Conservation (phyloP, 2,797 vertebrate species). For the Ptychadena robeensis region DNA sequence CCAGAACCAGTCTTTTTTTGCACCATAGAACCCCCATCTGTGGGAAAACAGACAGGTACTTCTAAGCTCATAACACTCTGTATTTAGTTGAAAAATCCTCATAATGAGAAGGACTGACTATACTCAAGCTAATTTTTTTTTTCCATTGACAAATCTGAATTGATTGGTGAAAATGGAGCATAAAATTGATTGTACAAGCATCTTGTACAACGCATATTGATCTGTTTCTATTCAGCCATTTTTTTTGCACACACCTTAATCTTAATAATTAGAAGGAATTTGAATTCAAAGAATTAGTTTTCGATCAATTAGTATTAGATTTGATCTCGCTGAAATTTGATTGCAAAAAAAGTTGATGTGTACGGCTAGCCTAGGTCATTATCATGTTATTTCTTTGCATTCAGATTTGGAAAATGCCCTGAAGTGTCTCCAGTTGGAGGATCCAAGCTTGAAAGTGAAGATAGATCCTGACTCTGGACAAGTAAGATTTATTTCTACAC, state of each 20-base stretch:
- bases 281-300: too few relatives aligned
- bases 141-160: not conserved
- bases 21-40: slow-evolving; percentile 91
- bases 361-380: too few relatives aligned
- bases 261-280: too few relatives aligned
- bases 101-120: not conserved
- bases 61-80: not conserved
- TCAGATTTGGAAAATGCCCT: slow-evolving; percentile 92
- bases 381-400: slow-evolving; percentile 34
- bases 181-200: too few relatives aligned
- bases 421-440: slow-evolving; percentile 91
- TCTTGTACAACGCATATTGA: too few relatives aligned
- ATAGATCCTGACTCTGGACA: slow-evolving; percentile 92
- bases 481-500: slow-evolving; percentile 71
- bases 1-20: slow-evolving; percentile 98
- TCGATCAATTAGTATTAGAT: too few relatives aligned
- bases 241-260: too few relatives aligned
- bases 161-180: not conserved
- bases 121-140: not conserved
- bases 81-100: not conserved
- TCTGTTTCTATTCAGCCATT: too few relatives aligned
- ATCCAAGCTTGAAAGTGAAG: slow-evolving; percentile 95
- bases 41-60: slow-evolving; percentile 88
- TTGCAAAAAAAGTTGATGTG: too few relatives aligned
- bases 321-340: too few relatives aligned